Percentiles rank a stretch among this genome's conserved stretches.
Conservation (phyloP, 2,888 invertebrate genomes). For the Gnatocerus cornutus region DNA sequence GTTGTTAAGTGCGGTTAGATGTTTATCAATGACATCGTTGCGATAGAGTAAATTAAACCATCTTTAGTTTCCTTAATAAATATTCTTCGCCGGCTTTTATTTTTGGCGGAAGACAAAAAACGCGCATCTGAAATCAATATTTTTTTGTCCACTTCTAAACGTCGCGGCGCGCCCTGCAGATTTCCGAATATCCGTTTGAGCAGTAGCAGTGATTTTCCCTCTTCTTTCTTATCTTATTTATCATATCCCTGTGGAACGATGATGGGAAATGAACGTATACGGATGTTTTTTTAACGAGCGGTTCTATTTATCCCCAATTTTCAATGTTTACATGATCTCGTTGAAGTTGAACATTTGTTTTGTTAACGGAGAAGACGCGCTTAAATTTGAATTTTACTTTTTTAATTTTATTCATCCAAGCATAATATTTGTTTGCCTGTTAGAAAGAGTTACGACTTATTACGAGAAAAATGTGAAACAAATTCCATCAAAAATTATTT, state of each 20-base stretch:
- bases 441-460: constrained; percentile 29
- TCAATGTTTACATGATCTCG: constrained; percentile 56
- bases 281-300: constrained; percentile 51
- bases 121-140: neutral
- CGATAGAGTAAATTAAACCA: too few species aligned
- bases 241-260: constrained; percentile 49
- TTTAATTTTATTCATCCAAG: constrained; percentile 31
- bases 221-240: constrained; percentile 47
- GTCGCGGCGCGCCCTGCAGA: constrained; percentile 22
- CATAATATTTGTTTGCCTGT: constrained; percentile 32
- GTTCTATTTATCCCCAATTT: constrained; percentile 52
- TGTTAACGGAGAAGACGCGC: constrained; percentile 52
- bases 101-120: neutral
- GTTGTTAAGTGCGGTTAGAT: too few species aligned
- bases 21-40: too few species aligned
- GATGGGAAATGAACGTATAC: constrained; percentile 48
- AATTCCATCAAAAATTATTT: constrained; percentile 38
- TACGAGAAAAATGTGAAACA: constrained; percentile 28
- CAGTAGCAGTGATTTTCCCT: constrained; percentile 34
- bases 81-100: neutral
- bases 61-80: too few species aligned
- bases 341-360: constrained; percentile 58
- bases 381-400: constrained; percentile 38
- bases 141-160: constrained; percentile 13
- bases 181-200: constrained; percentile 36